These are phyloP conservation scores for Temnothorax nylanderi DNA, from an alignment of 1,140 invertebrate genomes.

Conservation along the genomic window DNA sequence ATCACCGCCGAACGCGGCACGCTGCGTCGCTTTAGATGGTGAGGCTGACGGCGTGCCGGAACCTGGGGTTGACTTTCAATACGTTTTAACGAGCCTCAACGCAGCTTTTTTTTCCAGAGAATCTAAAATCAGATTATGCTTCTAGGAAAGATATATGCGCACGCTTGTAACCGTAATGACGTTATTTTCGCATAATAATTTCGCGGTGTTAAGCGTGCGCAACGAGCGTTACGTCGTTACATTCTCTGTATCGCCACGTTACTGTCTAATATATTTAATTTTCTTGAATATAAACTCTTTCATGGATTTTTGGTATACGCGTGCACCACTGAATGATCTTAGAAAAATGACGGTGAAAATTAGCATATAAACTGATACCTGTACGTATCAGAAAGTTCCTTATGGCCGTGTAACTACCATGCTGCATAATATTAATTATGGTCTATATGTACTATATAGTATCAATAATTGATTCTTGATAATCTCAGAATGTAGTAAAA, in stretches of 20 bases:
- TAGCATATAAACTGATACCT: neutral
- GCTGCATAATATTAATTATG: conserved; percentile 16
- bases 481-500: neutral
- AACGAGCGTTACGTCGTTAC: conserved; percentile 17
- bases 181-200: conserved; percentile 42
- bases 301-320: neutral
- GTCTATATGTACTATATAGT: neutral
- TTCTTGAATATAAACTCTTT: conserved; percentile 6
- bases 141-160: conserved; percentile 40
- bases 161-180: conserved; percentile 8
- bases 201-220: neutral
- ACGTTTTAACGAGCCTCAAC: conserved; percentile 49
- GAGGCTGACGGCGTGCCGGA: conserved; percentile 49
- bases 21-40: conserved; percentile 46
- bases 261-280: conserved; percentile 4
- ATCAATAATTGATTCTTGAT: conserved; percentile 9
- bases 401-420: neutral
- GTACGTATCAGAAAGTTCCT: neutral
- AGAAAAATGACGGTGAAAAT: neutral
- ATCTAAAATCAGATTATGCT: conserved; percentile 51
- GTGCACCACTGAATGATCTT: neutral
- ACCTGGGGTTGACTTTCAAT: conserved; percentile 48
- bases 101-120: neutral
- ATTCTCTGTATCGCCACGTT: neutral
- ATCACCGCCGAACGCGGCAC: conserved; percentile 38